Conservation (phyloP, 2,888 invertebrate genomes). For the Archips crataeganus region DNA sequence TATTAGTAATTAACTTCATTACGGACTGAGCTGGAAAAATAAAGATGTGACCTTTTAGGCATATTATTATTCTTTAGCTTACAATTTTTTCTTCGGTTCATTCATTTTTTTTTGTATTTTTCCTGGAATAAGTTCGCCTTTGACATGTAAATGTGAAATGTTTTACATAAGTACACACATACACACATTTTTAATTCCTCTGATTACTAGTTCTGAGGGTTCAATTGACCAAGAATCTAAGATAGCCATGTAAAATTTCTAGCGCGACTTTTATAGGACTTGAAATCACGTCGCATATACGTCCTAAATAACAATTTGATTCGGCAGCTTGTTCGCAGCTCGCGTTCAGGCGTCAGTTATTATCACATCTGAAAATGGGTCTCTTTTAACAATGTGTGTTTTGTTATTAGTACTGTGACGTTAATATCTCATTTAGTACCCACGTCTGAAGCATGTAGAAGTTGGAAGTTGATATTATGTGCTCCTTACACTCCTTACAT, state of each 20-base stretch:
- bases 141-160: no score
- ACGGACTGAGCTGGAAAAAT: no score
- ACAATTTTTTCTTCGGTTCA: no score
- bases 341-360: slow-evolving; percentile 7
- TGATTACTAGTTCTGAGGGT: no score
- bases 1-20: no score
- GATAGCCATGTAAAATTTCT: background rate
- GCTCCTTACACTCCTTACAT: background rate
- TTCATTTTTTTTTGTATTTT: no score
- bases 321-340: background rate
- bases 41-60: no score
- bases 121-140: no score
- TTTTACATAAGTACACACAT: no score
- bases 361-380: slow-evolving; percentile 21
- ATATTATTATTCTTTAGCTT: no score
- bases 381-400: slow-evolving; percentile 15
- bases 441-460: background rate
- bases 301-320: slow-evolving; percentile 1
- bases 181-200: no score
- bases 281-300: background rate
- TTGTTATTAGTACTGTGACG: slow-evolving; percentile 2
- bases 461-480: background rate
- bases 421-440: slow-evolving; percentile 5
- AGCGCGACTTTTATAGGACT: background rate
- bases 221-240: background rate